Evolutionary conservation across 2,888 invertebrate genomes (phyloP).

Genomic region (Eupithecia vulgata): DNA sequence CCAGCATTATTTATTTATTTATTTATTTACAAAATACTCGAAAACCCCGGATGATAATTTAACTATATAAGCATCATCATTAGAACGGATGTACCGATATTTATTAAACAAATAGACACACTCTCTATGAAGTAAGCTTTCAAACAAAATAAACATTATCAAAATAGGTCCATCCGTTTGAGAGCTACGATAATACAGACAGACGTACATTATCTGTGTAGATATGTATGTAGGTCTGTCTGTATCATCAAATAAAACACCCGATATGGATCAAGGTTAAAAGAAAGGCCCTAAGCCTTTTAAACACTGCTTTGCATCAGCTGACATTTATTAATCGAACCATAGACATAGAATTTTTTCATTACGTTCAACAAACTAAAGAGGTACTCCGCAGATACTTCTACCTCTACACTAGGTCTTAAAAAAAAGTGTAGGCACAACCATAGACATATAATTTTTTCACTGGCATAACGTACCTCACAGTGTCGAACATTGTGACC

Average conservation of each 20-base stretch:
- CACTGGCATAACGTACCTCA: slow-evolving; percentile 83
- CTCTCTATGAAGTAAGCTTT: background rate
- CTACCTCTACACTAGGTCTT: background rate
- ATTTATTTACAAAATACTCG: too few relatives aligned
- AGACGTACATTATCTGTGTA: background rate
- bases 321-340: background rate
- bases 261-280: background rate
- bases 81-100: background rate
- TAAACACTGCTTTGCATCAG: background rate
- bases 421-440: slow-evolving; percentile 4
- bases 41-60: background rate
- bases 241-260: too few relatives aligned
- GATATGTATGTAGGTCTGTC: too few relatives aligned
- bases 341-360: too few relatives aligned
- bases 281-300: background rate
- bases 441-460: too few relatives aligned
- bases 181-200: background rate
- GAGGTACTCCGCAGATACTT: background rate
- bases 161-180: background rate
- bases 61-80: background rate
- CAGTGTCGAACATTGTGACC: slow-evolving; percentile 87
- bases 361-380: too few relatives aligned
- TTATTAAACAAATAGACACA: background rate
- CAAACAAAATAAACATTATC: background rate
- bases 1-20: too few relatives aligned